A percentile compares a stretch with the other conserved stretches of the same genome.
These are phyloP conservation scores for Progne subis DNA, from an alignment of 2,113 vertebrate species.

Conservation along the genomic window DNA sequence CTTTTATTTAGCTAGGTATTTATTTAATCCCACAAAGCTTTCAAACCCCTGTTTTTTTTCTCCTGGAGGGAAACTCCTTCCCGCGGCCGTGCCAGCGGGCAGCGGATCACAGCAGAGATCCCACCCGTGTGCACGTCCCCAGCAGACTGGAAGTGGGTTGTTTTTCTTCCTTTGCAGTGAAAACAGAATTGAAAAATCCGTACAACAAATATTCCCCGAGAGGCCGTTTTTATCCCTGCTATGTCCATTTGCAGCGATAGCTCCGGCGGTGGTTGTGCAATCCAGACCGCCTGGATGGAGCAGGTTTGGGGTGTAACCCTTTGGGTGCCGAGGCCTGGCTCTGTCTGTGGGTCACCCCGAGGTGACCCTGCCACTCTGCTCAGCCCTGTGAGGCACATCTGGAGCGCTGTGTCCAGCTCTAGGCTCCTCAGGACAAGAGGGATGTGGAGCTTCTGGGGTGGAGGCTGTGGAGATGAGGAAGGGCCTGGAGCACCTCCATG, in stretches of 20 bases:
- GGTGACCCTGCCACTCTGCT: not conserved
- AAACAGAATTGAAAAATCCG: not conserved
- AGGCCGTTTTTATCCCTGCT: slow-evolving; percentile 41
- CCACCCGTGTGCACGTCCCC: not conserved
- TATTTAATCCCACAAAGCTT: not conserved
- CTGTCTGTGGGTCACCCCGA: not conserved
- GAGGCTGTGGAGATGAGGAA: not conserved
- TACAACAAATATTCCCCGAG: slow-evolving; percentile 15
- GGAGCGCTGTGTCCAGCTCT: not conserved
- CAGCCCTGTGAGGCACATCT: not conserved
- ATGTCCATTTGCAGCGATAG: not conserved
- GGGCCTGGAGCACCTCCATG: not conserved
- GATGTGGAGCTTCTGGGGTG: no score
- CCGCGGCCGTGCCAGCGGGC: not conserved
- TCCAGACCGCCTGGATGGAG: not conserved
- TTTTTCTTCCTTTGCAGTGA: slow-evolving; percentile 46
- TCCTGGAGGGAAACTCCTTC: not conserved
- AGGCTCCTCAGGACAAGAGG: not conserved
- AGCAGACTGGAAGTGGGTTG: slow-evolving; percentile 4
- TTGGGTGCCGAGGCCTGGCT: not conserved
- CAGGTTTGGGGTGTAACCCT: slow-evolving; percentile 41
- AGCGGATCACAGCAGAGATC: not conserved
- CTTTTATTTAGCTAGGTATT: not conserved
- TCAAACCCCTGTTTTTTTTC: not conserved
- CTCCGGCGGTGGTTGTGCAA: not conserved